Base-by-base conservation (phyloP, 2,888 invertebrate genomes). In the Formica aserva region DNA sequence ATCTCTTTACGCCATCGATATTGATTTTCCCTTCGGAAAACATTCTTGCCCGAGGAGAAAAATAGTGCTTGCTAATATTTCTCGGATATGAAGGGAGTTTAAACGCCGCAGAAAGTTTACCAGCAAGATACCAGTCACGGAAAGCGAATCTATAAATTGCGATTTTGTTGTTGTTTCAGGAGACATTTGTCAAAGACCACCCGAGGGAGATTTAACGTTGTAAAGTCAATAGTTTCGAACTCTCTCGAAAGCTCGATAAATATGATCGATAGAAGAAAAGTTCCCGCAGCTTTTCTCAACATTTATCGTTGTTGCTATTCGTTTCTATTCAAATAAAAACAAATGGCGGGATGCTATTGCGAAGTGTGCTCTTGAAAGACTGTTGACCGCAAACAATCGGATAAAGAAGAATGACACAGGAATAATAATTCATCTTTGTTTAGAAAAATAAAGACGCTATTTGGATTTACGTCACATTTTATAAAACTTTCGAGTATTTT, bases 1-100 rank as follows among this genome's bases (percentile, higher is more conserved):
- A 69, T 87, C 75, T 62, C 38, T 63, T 75, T 66, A 35, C 11
- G 35, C 4, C 65, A 69, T 74, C 22, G n/a, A 72, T 60, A 55
- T 63, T 41, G 63, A 69, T 41, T 41, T 41, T 13, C 13, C 13
- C 18, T 13, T 6, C n/a, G 26, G 29, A 9, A 13, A n/a, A 22
- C 13, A 71, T 71, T 78, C 60, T 60, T 57, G 8, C 11, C 22
- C 9, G 35, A 45, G 22, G 32, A 29, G 15, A 13, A 41, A 57
- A 78, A 26, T 57, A n/a, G 41, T n/a, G 41, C 9, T 67, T 29
- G 55, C 22, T 45, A 57, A 78, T 78, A 78, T 78, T 60, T 78
- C 57, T 57, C 45, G 22, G 29, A 32, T 32, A 45, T 57, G 41
- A 38, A 45, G 57, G 11, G 32, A 77, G 41, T 55, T 78, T 45